These are phyloP conservation scores for Hemibagrus guttatus DNA, from an alignment of 2,797 vertebrate species.

Conservation along the genomic window DNA sequence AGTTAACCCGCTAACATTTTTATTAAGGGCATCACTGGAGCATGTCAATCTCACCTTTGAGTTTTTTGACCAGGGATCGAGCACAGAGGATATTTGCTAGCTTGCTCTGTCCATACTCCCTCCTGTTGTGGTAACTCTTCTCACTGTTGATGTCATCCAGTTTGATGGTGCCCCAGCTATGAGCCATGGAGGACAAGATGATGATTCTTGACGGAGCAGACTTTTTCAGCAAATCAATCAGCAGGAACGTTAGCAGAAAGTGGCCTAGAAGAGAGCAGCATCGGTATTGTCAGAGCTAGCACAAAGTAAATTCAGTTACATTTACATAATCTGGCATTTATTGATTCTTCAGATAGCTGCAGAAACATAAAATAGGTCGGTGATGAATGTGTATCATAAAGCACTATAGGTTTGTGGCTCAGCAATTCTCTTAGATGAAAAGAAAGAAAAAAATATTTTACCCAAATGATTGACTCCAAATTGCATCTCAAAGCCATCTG, in stretches of 20 bases:
- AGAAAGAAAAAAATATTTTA: constrained; percentile 52
- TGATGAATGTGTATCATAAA: not conserved
- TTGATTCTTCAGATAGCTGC: not conserved
- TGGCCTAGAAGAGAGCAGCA: constrained; percentile 70
- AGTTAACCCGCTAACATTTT: not conserved
- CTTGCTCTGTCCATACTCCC: constrained; percentile 85
- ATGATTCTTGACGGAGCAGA: constrained; percentile 79
- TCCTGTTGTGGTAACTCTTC: constrained; percentile 71
- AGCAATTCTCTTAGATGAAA: constrained; percentile 3
- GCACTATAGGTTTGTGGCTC: not conserved
- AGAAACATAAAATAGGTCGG: not conserved
- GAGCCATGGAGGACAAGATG: constrained; percentile 79
- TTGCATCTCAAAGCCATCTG: constrained; percentile 80
- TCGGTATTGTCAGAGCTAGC: not conserved
- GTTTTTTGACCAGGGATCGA: constrained; percentile 74
- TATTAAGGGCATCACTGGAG: not conserved
- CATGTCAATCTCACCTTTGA: constrained; percentile 71
- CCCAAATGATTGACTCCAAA: constrained; percentile 78
- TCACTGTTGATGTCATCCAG: constrained; percentile 82
- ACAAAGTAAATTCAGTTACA: not conserved
- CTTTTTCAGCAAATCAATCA: constrained; percentile 78
- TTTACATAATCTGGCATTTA: not conserved
- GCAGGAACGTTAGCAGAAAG: constrained; percentile 80
- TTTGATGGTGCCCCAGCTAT: constrained; percentile 74
- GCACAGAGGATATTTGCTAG: constrained; percentile 82